These are phyloP conservation scores for Brachypteracias leptosomus DNA, from an alignment of 2,113 vertebrate genomes.

Conservation along the genomic window DNA sequence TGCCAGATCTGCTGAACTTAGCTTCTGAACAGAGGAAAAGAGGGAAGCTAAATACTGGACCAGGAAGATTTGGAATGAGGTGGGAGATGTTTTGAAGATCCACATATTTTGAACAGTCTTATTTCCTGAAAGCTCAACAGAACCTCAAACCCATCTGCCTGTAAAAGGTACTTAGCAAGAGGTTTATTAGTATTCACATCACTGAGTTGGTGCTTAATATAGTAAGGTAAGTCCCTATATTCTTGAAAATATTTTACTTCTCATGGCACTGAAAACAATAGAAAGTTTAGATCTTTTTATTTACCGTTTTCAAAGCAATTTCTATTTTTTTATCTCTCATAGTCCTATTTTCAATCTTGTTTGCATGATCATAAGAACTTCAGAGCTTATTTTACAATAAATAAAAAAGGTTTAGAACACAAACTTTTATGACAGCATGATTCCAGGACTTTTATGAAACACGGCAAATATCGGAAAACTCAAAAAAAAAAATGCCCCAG, in stretches of 20 bases:
- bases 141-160: background rate
- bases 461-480: background rate
- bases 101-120: background rate
- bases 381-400: background rate
- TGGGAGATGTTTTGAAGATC: background rate
- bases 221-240: background rate
- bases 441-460: background rate
- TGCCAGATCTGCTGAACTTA: background rate
- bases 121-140: background rate
- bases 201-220: background rate
- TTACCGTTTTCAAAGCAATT: background rate
- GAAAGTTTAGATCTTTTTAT: background rate
- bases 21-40: background rate
- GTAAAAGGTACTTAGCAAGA: background rate
- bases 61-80: background rate
- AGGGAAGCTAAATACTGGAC: background rate
- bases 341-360: background rate
- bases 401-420: background rate
- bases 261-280: background rate
- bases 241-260: background rate
- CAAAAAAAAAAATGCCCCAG: background rate
- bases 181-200: background rate
- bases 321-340: background rate
- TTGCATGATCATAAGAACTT: background rate
- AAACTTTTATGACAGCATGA: background rate